A percentile compares a stretch with the other conserved stretches of the same genome.
phyloP scores from a whole-genome alignment of 2,113 vertebrate species.

The Campylomormyrus tamandua region DNA sequence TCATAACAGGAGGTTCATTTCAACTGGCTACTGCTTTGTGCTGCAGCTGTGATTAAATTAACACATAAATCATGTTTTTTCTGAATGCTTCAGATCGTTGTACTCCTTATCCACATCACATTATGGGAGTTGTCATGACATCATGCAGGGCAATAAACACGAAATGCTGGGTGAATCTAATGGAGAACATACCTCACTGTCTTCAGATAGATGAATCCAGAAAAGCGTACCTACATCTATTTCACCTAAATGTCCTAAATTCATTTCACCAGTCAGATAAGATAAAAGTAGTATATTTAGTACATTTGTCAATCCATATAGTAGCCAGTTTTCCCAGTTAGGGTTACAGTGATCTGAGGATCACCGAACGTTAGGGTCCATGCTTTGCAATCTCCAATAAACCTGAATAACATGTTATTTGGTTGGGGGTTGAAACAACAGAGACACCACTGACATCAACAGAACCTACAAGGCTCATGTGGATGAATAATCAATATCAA shows the following conservation, averaged over 20 bases:
- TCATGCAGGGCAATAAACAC: background rate
- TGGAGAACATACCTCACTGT: background rate
- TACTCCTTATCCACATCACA: background rate
- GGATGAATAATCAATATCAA: background rate
- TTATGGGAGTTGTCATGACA: background rate
- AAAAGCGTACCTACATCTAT: slow-evolving; percentile 28
- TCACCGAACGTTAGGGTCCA: background rate
- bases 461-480: background rate
- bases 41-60: background rate
- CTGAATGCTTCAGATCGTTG: background rate
- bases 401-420: background rate
- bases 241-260: slow-evolving; percentile 8
- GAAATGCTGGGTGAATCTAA: background rate
- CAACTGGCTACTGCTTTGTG: background rate
- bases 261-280: background rate
- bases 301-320: background rate
- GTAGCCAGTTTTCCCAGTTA: background rate
- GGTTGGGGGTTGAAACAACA: background rate
- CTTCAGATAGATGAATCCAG: slow-evolving; percentile 6
- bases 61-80: background rate
- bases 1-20: background rate
- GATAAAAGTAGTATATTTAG: background rate
- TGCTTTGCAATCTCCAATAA: background rate
- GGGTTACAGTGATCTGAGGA: background rate
- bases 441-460: background rate